These are phyloP conservation scores for Xylophagus ater DNA, from an alignment of 2,888 invertebrate genomes.

Conservation along the genomic window DNA sequence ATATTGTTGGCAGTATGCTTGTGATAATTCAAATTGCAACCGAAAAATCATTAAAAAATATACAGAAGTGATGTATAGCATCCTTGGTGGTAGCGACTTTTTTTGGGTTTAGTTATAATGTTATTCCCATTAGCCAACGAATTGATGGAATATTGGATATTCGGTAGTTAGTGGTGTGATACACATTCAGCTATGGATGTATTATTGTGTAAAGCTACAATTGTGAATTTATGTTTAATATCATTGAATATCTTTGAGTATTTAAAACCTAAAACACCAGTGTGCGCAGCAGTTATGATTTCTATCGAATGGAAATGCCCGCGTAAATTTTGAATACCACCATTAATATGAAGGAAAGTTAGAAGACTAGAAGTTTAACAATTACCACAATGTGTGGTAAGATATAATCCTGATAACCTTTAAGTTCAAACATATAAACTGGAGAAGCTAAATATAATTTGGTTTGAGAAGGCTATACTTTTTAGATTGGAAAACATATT, in stretches of 20 bases:
- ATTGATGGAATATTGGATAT: slow-evolving; percentile 97
- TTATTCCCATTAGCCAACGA: slow-evolving; percentile 94
- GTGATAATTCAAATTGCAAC: slow-evolving; percentile 94
- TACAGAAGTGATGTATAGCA: slow-evolving; percentile 97
- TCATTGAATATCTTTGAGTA: slow-evolving; percentile 88
- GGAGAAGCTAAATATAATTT: no score
- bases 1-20: slow-evolving; percentile 91
- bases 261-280: slow-evolving; percentile 83
- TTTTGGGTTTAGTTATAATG: slow-evolving; percentile 89
- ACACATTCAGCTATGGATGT: slow-evolving; percentile 95
- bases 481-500: no score
- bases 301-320: slow-evolving; percentile 86
- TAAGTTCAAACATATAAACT: no score
- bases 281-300: slow-evolving; percentile 86
- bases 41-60: slow-evolving; percentile 88
- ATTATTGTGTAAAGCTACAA: slow-evolving; percentile 87
- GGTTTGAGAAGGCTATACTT: no score
- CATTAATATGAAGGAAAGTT: slow-evolving; percentile 89
- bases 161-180: slow-evolving; percentile 94
- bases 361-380: slow-evolving; percentile 43
- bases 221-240: slow-evolving; percentile 93
- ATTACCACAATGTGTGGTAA: slow-evolving; percentile 40
- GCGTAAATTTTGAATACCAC: slow-evolving; percentile 91
- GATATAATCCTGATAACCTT: no score
- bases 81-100: slow-evolving; percentile 89